Base-by-base conservation (phyloP, 2,888 invertebrate species). In the Antheraea assamensis region DNA sequence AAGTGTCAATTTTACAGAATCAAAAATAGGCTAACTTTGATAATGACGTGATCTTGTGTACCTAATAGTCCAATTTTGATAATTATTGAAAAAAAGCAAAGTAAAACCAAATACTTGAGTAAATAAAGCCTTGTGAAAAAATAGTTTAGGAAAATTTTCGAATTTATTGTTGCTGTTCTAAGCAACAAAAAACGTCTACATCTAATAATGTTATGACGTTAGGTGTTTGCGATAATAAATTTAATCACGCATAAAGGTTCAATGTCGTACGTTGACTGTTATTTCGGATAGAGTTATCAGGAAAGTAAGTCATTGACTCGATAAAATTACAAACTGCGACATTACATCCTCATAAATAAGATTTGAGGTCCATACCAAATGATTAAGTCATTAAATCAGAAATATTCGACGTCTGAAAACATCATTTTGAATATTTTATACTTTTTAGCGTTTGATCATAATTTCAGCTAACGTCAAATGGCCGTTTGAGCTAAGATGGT, bases 231-330 rank as follows among this genome's bases (percentile, higher is more conserved):
- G 72, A 64, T 72, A 72, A 35, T 35, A 68, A 35, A 35, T 31
- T 15, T 68, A 35, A 68, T 68, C 72, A 30, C 13, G 49, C n/a
- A 73, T 61, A 15, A 35, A 73, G 66, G 77, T 77, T 77, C 77
- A 77, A 74, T 75, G 77, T 61, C 77, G 75, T 55, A 64, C 75
- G 64, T 72, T 70, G 27, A 49, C 68, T 70, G 73, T 74, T 74
- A 73, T 74, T 72, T 68, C 42, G 31, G n/a, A 24, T 71, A 24
- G n/a, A 64, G 17, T 72, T 74, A 76, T 76, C 74, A 35, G 13
- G 58, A 52, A 24, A 72, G 42, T 72, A 72, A 35, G 71, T 71
- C 71, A 71, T 42, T 71, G 71, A 58, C 71, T 35, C 35, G 27
- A 64, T 58, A 0, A 42, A 8, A 10, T 13, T 15, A 27, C n/a